A percentile compares a stretch with the other conserved stretches of the same genome.
These are phyloP conservation scores for Esox niger DNA, from an alignment of 2,113 vertebrate genomes.

Conservation along the genomic window DNA sequence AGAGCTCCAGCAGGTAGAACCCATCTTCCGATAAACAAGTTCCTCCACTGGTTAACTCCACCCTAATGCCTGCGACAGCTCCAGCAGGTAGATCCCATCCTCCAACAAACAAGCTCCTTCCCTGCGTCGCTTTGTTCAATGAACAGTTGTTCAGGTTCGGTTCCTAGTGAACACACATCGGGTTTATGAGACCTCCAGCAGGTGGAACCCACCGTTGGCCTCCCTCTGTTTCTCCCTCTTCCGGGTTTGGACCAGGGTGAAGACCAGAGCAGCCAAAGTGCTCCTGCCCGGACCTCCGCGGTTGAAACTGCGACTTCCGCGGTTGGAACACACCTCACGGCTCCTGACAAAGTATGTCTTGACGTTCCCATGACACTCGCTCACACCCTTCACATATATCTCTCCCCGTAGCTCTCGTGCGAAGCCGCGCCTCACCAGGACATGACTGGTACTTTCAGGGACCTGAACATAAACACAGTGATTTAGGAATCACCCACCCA, in stretches of 20 bases:
- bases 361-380: slow-evolving; percentile 86
- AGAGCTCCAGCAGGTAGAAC: too few relatives aligned
- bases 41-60: too few relatives aligned
- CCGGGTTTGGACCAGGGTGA: slow-evolving; percentile 85
- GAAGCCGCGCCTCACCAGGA: slow-evolving; percentile 83
- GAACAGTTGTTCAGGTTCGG: too few relatives aligned
- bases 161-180: too few relatives aligned
- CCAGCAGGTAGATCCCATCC: too few relatives aligned
- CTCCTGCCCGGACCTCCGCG: slow-evolving; percentile 71
- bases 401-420: slow-evolving; percentile 84
- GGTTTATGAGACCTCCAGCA: slow-evolving; percentile 44
- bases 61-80: too few relatives aligned
- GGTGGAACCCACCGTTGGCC: slow-evolving; percentile 67
- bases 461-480: slow-evolving; percentile 56
- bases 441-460: slow-evolving; percentile 82
- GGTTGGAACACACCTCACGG: slow-evolving; percentile 70
- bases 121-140: too few relatives aligned
- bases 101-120: too few relatives aligned
- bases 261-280: slow-evolving; percentile 84
- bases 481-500: too few relatives aligned
- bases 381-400: slow-evolving; percentile 87
- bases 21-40: too few relatives aligned
- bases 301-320: slow-evolving; percentile 70
- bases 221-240: slow-evolving; percentile 88
- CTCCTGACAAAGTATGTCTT: slow-evolving; percentile 88